Evolutionary conservation across 1,140 invertebrate species (phyloP), one percentile per base, ranked within the genome.

Genomic region (Chrysomallon squamiferum): DNA sequence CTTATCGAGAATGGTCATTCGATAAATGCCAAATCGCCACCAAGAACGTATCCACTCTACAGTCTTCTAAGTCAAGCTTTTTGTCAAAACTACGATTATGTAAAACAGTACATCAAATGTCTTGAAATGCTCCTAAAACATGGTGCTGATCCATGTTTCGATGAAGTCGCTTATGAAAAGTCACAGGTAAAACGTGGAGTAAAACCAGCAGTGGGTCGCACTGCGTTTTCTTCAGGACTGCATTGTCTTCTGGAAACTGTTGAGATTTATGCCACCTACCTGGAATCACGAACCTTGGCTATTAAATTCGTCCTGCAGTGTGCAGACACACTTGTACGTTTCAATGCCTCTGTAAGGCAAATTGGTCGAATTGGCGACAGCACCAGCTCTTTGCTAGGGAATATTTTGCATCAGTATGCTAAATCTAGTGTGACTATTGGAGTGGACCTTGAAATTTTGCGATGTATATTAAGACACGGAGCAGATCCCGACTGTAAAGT

Each of bases 31-130:
- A 70, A 61, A 38, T 33, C 45, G 18, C 78, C 78, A 1, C 65
- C 73, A 18, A 71, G 77, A 41, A 80, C 78, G 0, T 80, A 74
- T 68, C 78, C 78, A 15, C 41, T 80, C 49, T 80, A 80, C 62
- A 75, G 68, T 38, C 52, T 78, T 15, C 59, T 80, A 15, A 71
- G 63, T 20, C 73, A 78, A 52, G 65, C 76, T 1, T 59, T 80
- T 22, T 76, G 72, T 63, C 62, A 72, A 30, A 73, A 79, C 50
- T 74, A 76, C 47, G 59, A 61, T 47, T 72, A 74, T 59, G 76
- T 76, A 2, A 57, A 72, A 29, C 67, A 78, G 54, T 80, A 80
- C 68, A 45, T 78, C 22, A 49, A 72, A 43, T 73, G 72, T 49
- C 38, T 78, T 25, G 47, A 69, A 20, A 32, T 77, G 7, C 68